Evolutionary conservation across 1,140 invertebrate genomes (phyloP).

Genomic region (Penaeus indicus): DNA sequence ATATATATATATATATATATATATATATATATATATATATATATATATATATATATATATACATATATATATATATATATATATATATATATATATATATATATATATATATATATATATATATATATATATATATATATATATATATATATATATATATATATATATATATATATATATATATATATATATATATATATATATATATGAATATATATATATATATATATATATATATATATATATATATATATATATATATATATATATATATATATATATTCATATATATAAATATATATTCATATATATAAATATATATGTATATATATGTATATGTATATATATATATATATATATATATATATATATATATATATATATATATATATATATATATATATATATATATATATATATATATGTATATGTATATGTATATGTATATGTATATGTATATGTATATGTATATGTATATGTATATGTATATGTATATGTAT

Average conservation of each 20-base stretch:
- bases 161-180: background rate
- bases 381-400: slow-evolving; percentile 6
- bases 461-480: no score
- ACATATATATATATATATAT: background rate
- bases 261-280: background rate
- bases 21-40: background rate
- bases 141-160: background rate
- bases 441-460: background rate
- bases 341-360: slow-evolving; percentile 11
- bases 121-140: slow-evolving; percentile 5
- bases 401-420: slow-evolving; percentile 11
- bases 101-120: slow-evolving; percentile 13
- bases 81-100: slow-evolving; percentile 10
- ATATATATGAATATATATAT: background rate
- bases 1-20: slow-evolving; percentile 26
- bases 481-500: no score
- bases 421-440: slow-evolving; percentile 11
- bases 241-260: slow-evolving; percentile 19
- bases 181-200: background rate
- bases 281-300: background rate
- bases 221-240: slow-evolving; percentile 1
- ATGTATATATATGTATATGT: slow-evolving; percentile 11
- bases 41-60: background rate
- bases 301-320: background rate
- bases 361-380: background rate